A percentile compares a stretch with the other conserved stretches of the same genome.
phyloP scores from a whole-genome alignment of 1,140 invertebrate species.

The Pseudachorutes palmiensis region DNA sequence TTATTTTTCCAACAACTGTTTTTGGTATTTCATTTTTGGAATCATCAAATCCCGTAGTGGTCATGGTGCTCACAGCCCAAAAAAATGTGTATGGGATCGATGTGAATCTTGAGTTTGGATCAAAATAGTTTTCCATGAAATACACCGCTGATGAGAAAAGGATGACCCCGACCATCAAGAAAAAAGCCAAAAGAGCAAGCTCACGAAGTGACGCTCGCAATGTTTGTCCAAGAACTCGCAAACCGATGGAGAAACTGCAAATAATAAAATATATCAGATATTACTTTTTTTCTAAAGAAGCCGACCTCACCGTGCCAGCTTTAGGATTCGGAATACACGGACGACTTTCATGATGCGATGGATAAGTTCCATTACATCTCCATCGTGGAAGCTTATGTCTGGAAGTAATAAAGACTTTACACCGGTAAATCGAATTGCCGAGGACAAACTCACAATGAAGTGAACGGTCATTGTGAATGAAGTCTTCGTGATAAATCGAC shows the following conservation, averaged over 20 bases:
- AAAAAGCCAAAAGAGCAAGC: slow-evolving; percentile 25
- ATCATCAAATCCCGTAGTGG: slow-evolving; percentile 62
- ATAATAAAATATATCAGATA: slow-evolving; percentile 43
- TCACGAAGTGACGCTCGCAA: slow-evolving; percentile 50
- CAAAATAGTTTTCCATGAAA: neutral
- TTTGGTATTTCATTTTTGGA: neutral
- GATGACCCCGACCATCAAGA: slow-evolving; percentile 52
- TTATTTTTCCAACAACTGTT: slow-evolving; percentile 71
- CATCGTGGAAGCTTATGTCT: neutral
- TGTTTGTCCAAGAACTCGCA: no score
- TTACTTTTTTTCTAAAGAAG: slow-evolving; percentile 39
- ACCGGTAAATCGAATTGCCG: no score
- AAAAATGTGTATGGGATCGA: neutral
- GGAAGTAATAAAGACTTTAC: no score
- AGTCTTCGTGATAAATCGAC: no score
- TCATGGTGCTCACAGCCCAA: slow-evolving; percentile 2
- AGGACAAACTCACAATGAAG: no score
- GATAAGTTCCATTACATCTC: neutral
- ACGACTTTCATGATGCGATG: slow-evolving; percentile 45
- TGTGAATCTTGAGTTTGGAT: neutral
- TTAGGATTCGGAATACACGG: slow-evolving; percentile 50
- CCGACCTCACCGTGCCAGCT: slow-evolving; percentile 43
- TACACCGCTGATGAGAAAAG: slow-evolving; percentile 45
- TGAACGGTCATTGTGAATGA: no score
- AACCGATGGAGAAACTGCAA: no score